Evolutionary conservation across 1,140 invertebrate species (phyloP).

Genomic region (Bombus consobrinus): DNA sequence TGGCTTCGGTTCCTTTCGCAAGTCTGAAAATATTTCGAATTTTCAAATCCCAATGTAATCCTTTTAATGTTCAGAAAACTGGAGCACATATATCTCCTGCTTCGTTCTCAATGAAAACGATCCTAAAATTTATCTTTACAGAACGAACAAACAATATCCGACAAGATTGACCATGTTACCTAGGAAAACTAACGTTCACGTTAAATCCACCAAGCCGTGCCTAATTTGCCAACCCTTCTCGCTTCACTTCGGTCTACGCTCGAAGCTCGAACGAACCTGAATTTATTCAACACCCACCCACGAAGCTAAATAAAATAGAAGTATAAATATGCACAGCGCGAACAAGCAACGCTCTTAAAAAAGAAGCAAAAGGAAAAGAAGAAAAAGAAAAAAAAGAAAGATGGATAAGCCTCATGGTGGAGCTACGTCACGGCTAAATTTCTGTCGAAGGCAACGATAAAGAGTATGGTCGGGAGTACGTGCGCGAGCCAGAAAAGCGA

Average conservation of each 20-base stretch:
- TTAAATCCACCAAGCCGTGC: no score
- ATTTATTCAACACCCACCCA: conserved; percentile 3
- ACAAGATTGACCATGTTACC: no score
- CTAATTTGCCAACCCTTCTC: no score
- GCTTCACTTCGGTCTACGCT: background rate
- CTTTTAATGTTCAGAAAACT: no score
- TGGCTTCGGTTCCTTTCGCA: no score
- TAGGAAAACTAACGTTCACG: no score
- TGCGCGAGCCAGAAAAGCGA: conserved; percentile 32
- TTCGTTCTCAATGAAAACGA: no score
- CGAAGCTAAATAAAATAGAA: background rate
- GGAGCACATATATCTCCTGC: fast-evolving
- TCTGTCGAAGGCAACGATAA: conserved; percentile 17
- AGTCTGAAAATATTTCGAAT: no score
- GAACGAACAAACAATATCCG: no score
- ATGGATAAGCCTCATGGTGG: background rate
- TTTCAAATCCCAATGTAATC: no score
- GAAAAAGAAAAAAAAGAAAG: background rate
- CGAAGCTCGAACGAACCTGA: background rate
- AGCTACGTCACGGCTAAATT: background rate
- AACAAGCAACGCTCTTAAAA: background rate
- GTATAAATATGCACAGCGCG: no score
- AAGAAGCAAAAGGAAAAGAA: background rate
- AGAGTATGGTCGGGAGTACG: background rate
- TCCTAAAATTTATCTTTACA: no score